Evolutionary conservation across 2,113 vertebrate genomes (phyloP).

Genomic region (Lepidothrix coronata): DNA sequence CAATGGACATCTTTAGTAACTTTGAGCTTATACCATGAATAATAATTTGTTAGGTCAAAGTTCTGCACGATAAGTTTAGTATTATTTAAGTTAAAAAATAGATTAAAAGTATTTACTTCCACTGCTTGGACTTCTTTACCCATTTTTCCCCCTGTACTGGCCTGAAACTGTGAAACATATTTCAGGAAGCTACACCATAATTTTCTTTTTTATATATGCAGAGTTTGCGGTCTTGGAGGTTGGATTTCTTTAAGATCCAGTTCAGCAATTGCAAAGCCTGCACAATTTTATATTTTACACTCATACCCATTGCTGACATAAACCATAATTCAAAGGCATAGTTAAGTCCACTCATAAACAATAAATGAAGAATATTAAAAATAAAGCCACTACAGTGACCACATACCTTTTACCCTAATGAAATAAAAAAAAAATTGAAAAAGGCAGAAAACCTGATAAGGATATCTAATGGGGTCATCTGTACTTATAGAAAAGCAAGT

Average conservation of each 20-base stretch:
- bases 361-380: slow-evolving; percentile 12
- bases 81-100: background rate
- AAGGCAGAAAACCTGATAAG: background rate
- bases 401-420: background rate
- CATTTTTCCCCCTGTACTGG: background rate
- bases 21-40: background rate
- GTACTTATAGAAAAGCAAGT: background rate
- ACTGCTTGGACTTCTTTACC: background rate
- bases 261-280: background rate
- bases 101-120: background rate
- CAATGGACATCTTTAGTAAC: background rate
- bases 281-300: background rate
- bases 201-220: background rate
- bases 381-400: background rate
- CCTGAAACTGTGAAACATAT: background rate
- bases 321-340: slow-evolving; percentile 1
- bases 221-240: background rate
- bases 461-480: background rate
- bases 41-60: background rate
- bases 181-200: background rate
- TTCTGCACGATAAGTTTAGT: background rate
- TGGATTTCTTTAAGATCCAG: background rate
- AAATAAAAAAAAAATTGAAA: background rate
- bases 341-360: background rate
- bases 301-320: background rate